Conservation (phyloP, 2,888 invertebrate species). For the Iphiclides podalirius region DNA sequence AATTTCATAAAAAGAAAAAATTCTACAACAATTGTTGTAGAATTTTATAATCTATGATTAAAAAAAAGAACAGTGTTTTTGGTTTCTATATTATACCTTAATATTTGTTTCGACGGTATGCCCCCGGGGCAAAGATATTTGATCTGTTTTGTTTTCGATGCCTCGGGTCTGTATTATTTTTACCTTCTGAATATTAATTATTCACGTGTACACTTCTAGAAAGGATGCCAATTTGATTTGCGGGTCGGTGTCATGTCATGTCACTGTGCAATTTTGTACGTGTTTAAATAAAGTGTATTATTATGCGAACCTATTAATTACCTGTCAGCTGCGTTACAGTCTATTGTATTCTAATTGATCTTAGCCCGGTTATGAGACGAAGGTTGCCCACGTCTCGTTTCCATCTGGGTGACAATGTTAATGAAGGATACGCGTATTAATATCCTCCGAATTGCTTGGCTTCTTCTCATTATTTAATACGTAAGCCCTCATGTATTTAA, state of each 20-base stretch:
- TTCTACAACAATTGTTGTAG: too few species aligned
- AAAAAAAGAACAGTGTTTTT: too few species aligned
- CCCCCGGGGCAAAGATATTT: too few species aligned
- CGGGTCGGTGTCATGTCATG: conserved; percentile 15
- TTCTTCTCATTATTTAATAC: conserved; percentile 27
- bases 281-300: conserved; percentile 25
- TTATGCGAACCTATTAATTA: conserved; percentile 60
- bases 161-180: too few species aligned
- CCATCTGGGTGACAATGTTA: conserved; percentile 51
- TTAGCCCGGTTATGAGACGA: conserved; percentile 55
- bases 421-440: conserved; percentile 30
- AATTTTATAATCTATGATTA: too few species aligned
- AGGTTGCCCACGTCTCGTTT: conserved; percentile 68
- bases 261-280: conserved; percentile 21
- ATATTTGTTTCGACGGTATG: too few species aligned
- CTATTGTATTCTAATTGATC: conserved; percentile 75
- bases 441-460: conserved; percentile 13
- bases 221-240: conserved; percentile 6
- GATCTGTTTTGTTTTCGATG: too few species aligned
- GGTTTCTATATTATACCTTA: too few species aligned
- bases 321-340: conserved; percentile 54
- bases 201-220: not conserved
- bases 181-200: too few species aligned
- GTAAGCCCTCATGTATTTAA: too few species aligned
- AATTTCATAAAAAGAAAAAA: too few species aligned